These are phyloP conservation scores for Caenorhabditis brenneri DNA, from an alignment of 1,140 invertebrate species.

Conservation along the genomic window DNA sequence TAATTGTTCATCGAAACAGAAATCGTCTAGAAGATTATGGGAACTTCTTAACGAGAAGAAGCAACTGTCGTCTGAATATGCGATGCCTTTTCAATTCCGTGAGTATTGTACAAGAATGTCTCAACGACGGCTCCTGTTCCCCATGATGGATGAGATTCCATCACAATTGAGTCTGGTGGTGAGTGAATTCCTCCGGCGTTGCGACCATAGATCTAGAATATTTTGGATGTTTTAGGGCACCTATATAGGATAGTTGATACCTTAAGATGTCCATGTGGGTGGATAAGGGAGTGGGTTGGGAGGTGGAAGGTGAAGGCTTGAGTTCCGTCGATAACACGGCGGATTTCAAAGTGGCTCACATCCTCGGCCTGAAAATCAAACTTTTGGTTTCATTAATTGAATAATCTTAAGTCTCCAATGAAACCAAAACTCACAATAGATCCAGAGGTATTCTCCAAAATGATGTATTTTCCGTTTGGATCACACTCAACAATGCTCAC, in stretches of 20 bases:
- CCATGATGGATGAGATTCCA: constrained; percentile 37
- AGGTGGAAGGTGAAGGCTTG: not conserved
- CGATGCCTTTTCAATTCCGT: constrained; percentile 19
- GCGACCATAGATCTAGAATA: constrained; percentile 11
- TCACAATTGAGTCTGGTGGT: constrained; percentile 28
- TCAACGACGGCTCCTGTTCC: constrained; percentile 3
- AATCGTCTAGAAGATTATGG: not conserved
- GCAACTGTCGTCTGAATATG: constrained; percentile 33
- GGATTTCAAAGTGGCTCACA: constrained; percentile 13
- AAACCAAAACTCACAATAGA: constrained; percentile 14
- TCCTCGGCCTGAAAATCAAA: not conserved
- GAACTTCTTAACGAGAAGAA: constrained; percentile 2
- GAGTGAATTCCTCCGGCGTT: constrained; percentile 21
- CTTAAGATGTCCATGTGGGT: constrained; percentile 26
- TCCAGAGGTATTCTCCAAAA: constrained; percentile 70
- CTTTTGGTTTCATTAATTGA: not conserved
- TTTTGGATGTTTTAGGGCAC: not conserved
- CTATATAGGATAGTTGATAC: not conserved
- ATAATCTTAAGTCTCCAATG: too few species aligned
- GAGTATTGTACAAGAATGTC: constrained; percentile 4
- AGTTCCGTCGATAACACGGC: not conserved
- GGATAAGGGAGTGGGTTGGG: not conserved
- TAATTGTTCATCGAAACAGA: not conserved
- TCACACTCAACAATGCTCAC: constrained; percentile 72
- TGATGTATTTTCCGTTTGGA: constrained; percentile 72